Conservation (phyloP, 2,888 invertebrate genomes). For the Pyrgus malvae region DNA sequence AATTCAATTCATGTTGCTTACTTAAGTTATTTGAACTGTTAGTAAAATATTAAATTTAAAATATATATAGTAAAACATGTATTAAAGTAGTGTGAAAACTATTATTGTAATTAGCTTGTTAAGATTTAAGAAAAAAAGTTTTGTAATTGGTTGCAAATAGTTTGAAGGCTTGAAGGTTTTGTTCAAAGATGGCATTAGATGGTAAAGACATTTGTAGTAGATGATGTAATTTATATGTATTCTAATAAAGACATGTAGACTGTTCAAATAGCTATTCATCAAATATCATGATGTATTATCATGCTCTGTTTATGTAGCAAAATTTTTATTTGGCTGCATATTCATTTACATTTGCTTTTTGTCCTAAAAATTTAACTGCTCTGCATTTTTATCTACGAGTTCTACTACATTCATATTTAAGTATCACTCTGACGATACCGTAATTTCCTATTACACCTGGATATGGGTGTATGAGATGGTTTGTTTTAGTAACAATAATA, state of each 20-base stretch:
- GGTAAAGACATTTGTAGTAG: too few relatives aligned
- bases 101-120: not conserved
- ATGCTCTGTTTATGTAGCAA: slow-evolving; percentile 32
- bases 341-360: slow-evolving; percentile 51
- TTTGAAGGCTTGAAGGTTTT: too few relatives aligned
- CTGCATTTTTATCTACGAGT: slow-evolving; percentile 74
- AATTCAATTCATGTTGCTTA: slow-evolving; percentile 1
- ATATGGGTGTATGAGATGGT: slow-evolving; percentile 2
- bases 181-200: not conserved
- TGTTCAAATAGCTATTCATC: slow-evolving; percentile 33
- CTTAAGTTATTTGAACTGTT: slow-evolving; percentile 33
- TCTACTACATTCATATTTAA: slow-evolving; percentile 40
- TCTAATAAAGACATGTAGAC: slow-evolving; percentile 30
- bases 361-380: slow-evolving; percentile 60
- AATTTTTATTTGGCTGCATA: slow-evolving; percentile 35
- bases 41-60: not conserved
- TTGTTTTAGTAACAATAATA: slow-evolving; percentile 11
- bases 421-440: slow-evolving; percentile 20
- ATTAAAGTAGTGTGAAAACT: not conserved
- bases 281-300: too few relatives aligned
- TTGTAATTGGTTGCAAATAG: too few relatives aligned
- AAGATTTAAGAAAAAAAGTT: not conserved
- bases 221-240: too few relatives aligned
- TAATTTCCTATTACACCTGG: not conserved
- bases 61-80: not conserved